Conservation (phyloP, 2,113 vertebrate species). For the Pedetes capensis region DNA sequence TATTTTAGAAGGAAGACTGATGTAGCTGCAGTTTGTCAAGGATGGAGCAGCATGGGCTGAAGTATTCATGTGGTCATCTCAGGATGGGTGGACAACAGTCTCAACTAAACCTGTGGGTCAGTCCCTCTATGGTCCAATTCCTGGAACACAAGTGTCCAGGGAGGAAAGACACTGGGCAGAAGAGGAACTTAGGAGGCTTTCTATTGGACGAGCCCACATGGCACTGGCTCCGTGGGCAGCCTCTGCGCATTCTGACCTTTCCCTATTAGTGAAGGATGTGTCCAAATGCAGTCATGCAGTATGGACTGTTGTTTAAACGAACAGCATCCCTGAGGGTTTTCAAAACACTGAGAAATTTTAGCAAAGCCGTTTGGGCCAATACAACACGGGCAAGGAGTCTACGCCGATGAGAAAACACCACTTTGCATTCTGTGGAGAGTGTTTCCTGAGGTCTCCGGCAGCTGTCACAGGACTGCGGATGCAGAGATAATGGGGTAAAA, state of each 20-base stretch:
- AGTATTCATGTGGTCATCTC: not conserved
- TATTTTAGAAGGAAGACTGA: not conserved
- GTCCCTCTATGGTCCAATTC: too few species aligned
- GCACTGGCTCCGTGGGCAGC: not conserved
- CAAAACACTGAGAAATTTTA: too few species aligned
- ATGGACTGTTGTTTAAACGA: not conserved
- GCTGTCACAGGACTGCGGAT: not conserved
- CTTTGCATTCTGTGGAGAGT: fast-evolving
- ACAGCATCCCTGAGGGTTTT: too few species aligned
- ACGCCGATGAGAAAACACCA: fast-evolving
- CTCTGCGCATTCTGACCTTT: not conserved
- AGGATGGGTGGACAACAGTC: not conserved
- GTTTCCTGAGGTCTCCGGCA: not conserved
- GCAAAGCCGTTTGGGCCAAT: not conserved
- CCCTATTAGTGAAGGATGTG: fast-evolving
- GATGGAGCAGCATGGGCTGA: not conserved
- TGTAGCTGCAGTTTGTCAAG: not conserved
- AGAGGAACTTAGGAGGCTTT: fast-evolving
- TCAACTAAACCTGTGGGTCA: not conserved
- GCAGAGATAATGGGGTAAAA: not conserved
- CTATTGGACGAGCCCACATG: fast-evolving
- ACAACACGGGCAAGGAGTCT: not conserved
- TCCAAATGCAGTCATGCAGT: fast-evolving
- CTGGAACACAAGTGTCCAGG: fast-evolving
- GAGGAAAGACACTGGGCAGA: too few species aligned